phyloP scores from a whole-genome alignment of 2,888 invertebrate species.

The Agelastica alni region DNA sequence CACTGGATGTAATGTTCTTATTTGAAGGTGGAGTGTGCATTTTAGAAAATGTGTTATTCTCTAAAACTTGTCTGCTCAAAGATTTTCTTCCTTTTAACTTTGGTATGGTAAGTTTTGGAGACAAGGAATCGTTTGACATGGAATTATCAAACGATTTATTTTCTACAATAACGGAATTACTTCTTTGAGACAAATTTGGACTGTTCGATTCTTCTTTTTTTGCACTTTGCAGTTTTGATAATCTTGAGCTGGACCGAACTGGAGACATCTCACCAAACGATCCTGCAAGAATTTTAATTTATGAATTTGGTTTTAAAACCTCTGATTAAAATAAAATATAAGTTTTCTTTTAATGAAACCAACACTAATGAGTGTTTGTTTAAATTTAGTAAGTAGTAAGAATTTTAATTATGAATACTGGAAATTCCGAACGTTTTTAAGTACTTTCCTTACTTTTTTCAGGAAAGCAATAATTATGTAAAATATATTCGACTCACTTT shows the following conservation, averaged over 20 bases:
- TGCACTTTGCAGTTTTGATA: conserved; percentile 29
- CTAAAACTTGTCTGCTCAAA: conserved; percentile 42
- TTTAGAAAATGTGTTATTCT: conserved; percentile 40
- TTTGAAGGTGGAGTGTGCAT: conserved; percentile 1
- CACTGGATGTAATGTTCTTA: conserved; percentile 13
- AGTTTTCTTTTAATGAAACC: no score
- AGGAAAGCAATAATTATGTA: no score
- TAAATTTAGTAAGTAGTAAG: no score
- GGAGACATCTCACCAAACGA: conserved; percentile 33
- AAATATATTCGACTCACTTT: conserved; percentile 37
- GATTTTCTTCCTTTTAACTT: conserved; percentile 39
- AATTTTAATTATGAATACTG: no score
- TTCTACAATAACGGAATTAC: not conserved
- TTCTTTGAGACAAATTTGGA: not conserved
- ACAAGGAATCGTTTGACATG: not conserved
- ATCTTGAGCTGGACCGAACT: conserved; percentile 43
- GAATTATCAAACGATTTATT: conserved; percentile 2
- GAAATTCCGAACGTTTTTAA: no score
- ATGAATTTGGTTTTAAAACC: no score
- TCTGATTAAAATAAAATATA: no score
- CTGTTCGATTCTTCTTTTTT: not conserved
- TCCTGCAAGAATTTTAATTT: conserved; percentile 31
- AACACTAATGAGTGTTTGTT: no score
- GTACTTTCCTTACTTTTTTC: no score
- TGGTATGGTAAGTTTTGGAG: conserved; percentile 21